Percentiles rank a stretch among this genome's conserved stretches.
Conservation (phyloP, 1,140 invertebrate genomes). For the Plectrocnemia conspersa region DNA sequence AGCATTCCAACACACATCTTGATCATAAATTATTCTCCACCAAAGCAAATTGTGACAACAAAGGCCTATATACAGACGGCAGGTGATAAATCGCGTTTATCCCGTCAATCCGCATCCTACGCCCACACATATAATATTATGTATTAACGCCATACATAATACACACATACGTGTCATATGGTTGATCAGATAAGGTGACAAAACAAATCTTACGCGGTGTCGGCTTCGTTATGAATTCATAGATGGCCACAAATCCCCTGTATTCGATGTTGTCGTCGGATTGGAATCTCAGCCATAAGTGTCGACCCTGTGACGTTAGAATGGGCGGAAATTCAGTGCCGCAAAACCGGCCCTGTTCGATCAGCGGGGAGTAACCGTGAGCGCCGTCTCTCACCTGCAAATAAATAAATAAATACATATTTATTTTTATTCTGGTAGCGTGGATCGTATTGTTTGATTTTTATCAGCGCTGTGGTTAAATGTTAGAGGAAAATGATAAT, state of each 20-base stretch:
- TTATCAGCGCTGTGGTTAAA: neutral
- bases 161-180: too few species aligned
- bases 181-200: too few species aligned
- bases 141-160: too few species aligned
- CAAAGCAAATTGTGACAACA: too few species aligned
- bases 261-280: slow-evolving; percentile 83
- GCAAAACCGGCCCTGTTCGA: slow-evolving; percentile 66
- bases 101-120: too few species aligned
- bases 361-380: slow-evolving; percentile 72
- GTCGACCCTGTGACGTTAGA: slow-evolving; percentile 68
- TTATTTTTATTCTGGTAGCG: neutral
- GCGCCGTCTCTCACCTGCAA: slow-evolving; percentile 65
- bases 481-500: neutral
- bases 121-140: too few species aligned
- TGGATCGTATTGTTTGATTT: neutral
- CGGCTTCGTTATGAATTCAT: slow-evolving; percentile 59
- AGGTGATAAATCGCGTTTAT: too few species aligned
- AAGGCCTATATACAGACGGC: too few species aligned
- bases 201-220: slow-evolving; percentile 50
- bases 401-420: neutral
- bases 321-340: slow-evolving; percentile 72
- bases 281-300: slow-evolving; percentile 79
- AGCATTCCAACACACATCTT: too few species aligned
- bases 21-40: too few species aligned
- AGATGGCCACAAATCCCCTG: slow-evolving; percentile 76